Base-by-base conservation (phyloP, 2,797 vertebrate genomes). In the Naso thynnoides region DNA sequence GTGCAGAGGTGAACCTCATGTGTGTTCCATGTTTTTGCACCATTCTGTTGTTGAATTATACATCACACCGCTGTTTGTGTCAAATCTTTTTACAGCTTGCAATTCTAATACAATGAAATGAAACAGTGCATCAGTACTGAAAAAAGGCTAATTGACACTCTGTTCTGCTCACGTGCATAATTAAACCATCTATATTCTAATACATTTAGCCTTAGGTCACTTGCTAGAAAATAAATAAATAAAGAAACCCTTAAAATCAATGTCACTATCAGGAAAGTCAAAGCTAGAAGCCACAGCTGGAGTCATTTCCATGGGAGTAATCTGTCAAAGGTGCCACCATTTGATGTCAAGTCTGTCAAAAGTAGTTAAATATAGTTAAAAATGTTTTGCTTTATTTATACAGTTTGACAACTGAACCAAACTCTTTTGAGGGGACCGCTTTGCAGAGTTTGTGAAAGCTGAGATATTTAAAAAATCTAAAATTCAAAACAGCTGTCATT, bases 401-500 rank as follows among this genome's bases (percentile, higher is more conserved):
- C 60, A 74, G 61, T 76, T 77, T 85, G 85, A 80, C 85, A 86
- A 57, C 3, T 54, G 19, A 62, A 83, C 82, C 80, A 81, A 84
- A 68, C 76, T 36, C 38, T 39, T 76, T 78, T 79, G 74, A 88
- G 31, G 0, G 29, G 57, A 48, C 19, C 14, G 48, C 50, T 70
- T 10, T 60, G 62, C 39, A 45, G n/a, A 69, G 1, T 56, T 79
- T 15, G 16, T 72, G 44, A 86, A 87, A 75, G 68, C 48, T 26
- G 39, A 66, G 58, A 87, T 78, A 80, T 85, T 81, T 68, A 8
- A 66, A 33, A 84, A 82, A 81, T 88, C 69, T 77, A 65, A 83
- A 89, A 84, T 81, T 87, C 74, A 74, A 86, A 87, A 78, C 59
- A 78, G 83, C 87, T 84, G 83, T 85, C 88, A 90, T 23, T 83